Conservation (phyloP, 2,888 invertebrate species). For the Dryococelus australis region DNA sequence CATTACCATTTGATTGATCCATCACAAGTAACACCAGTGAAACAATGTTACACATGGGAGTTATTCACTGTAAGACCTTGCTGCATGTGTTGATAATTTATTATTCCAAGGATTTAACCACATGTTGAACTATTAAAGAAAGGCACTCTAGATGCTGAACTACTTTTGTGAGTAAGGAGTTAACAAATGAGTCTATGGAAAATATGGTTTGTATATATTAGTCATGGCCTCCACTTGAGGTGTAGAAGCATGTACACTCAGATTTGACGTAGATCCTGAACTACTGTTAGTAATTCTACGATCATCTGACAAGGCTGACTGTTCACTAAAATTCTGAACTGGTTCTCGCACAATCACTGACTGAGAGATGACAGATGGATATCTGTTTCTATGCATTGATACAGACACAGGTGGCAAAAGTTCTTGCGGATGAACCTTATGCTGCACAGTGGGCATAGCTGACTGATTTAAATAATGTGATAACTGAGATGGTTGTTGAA, state of each 20-base stretch:
- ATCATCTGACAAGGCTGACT: neutral
- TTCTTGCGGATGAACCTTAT: neutral
- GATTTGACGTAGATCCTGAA: neutral
- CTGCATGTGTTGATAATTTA: neutral
- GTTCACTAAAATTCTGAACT: neutral
- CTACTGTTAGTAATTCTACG: no score
- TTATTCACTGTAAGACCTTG: neutral
- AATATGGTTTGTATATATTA: conserved; percentile 16
- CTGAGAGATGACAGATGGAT: neutral
- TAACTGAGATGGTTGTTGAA: neutral
- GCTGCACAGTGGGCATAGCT: neutral
- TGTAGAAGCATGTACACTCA: neutral
- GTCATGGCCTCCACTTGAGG: neutral
- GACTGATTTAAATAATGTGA: neutral
- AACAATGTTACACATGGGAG: neutral
- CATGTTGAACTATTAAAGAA: neutral
- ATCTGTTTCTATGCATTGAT: neutral
- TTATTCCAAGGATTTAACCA: neutral
- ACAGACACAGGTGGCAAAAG: neutral
- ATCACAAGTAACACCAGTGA: neutral
- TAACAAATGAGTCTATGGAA: neutral
- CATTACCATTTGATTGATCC: neutral
- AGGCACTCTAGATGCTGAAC: neutral
- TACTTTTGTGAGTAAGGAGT: neutral
- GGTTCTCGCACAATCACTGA: neutral